phyloP scores from a whole-genome alignment of 2,113 vertebrate species.

The Glareola pratincola region DNA sequence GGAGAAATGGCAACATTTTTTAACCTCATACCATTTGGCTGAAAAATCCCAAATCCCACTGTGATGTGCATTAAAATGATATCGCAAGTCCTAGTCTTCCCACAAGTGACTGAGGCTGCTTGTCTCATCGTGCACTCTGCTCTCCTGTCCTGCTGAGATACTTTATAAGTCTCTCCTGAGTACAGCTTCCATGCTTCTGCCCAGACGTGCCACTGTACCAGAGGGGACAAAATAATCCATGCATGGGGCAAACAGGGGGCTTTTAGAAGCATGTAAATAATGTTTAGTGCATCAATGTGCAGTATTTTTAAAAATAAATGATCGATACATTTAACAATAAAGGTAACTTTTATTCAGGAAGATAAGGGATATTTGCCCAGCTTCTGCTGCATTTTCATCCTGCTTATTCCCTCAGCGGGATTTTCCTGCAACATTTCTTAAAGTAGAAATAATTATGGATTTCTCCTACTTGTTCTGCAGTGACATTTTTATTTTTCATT shows the following conservation, averaged over 20 bases:
- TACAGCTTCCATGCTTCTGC: neutral
- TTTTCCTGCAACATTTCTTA: neutral
- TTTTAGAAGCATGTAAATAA: neutral
- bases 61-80: neutral
- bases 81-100: neutral
- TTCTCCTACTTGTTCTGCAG: conserved; percentile 12
- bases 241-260: rapidly evolving
- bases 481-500: conserved; percentile 54
- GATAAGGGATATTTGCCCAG: neutral
- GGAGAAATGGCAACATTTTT: neutral
- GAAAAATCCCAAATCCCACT: neutral
- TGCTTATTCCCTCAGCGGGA: neutral
- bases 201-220: neutral
- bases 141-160: neutral
- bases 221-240: neutral
- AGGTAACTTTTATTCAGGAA: neutral
- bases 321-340: neutral
- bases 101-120: neutral
- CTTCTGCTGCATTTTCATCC: neutral
- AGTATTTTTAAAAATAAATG: neutral
- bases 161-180: neutral
- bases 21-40: neutral
- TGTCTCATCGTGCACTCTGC: neutral
- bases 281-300: neutral
- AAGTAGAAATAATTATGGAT: conserved; percentile 30